phyloP scores from a whole-genome alignment of 2,888 invertebrate genomes.

The Gisinianus flammeolus region DNA sequence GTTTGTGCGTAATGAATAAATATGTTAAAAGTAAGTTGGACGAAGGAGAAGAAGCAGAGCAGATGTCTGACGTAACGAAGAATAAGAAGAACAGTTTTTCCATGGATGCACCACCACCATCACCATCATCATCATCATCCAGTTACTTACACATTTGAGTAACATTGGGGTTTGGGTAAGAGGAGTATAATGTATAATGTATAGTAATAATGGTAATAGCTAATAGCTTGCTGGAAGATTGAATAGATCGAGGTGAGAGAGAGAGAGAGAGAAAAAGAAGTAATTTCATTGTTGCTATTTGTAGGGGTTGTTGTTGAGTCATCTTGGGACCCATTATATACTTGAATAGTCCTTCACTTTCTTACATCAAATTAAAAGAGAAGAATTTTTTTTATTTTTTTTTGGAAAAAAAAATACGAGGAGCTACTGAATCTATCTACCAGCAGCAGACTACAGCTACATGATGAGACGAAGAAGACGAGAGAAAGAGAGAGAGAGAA shows the following conservation, averaged over 20 bases:
- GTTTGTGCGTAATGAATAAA: too few relatives aligned
- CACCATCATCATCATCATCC: background rate
- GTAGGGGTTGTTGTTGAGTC: slow-evolving; percentile 42
- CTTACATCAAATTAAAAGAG: slow-evolving; percentile 38
- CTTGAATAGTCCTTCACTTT: slow-evolving; percentile 37
- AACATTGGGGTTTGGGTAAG: too few relatives aligned
- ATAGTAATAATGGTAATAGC: slow-evolving; percentile 15
- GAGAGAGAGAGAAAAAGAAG: slow-evolving; percentile 17
- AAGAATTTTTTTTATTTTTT: slow-evolving; percentile 28
- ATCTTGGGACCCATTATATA: slow-evolving; percentile 39
- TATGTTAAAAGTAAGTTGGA: too few relatives aligned
- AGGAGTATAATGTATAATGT: too few relatives aligned
- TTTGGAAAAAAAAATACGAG: slow-evolving; percentile 16
- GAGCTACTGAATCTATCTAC: background rate
- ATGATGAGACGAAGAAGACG: background rate
- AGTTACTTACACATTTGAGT: background rate
- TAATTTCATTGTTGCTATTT: slow-evolving; percentile 41
- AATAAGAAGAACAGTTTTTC: slow-evolving; percentile 26
- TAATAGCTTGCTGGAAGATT: slow-evolving; percentile 26
- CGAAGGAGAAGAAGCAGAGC: slow-evolving; percentile 26
- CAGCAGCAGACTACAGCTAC: background rate
- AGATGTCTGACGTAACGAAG: slow-evolving; percentile 37
- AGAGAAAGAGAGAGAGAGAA: background rate
- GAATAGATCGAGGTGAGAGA: slow-evolving; percentile 18
- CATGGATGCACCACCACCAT: slow-evolving; percentile 24